Evolutionary conservation across 2,888 invertebrate genomes (phyloP).

Genomic region (Antitype chi): DNA sequence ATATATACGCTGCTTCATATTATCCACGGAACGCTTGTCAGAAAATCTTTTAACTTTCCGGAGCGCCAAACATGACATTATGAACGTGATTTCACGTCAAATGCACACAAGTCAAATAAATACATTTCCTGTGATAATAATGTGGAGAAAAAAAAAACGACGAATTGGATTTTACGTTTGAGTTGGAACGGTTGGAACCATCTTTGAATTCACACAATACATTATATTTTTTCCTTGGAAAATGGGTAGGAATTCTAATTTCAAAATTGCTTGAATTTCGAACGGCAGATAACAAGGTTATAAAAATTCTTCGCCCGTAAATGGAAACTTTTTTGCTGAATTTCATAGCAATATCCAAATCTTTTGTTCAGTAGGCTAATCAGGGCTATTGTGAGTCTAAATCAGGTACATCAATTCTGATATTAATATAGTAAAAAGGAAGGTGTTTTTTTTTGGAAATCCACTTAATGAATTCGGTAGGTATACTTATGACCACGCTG

Average conservation of each 20-base stretch:
- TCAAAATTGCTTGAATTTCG: slow-evolving; percentile 14
- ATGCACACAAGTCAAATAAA: slow-evolving; percentile 49
- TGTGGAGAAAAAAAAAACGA: slow-evolving; percentile 27
- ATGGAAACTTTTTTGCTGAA: slow-evolving; percentile 23
- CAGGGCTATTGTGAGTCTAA: slow-evolving; percentile 50
- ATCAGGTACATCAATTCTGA: slow-evolving; percentile 40
- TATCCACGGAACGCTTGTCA: slow-evolving; percentile 28
- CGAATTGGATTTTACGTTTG: slow-evolving; percentile 28
- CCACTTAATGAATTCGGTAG: not conserved
- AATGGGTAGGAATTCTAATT: slow-evolving; percentile 5
- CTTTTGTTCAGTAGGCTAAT: slow-evolving; percentile 51
- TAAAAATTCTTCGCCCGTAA: slow-evolving; percentile 25
- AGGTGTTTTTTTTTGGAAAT: slow-evolving; percentile 8
- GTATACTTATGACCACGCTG: not conserved
- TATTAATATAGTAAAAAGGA: slow-evolving; percentile 36
- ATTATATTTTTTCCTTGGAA: not conserved
- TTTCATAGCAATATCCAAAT: slow-evolving; percentile 27
- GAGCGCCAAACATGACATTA: slow-evolving; percentile 43
- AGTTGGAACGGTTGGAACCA: slow-evolving; percentile 9
- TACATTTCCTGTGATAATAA: slow-evolving; percentile 20
- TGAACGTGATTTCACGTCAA: slow-evolving; percentile 51
- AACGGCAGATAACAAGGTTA: slow-evolving; percentile 10
- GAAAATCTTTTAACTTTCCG: slow-evolving; percentile 21
- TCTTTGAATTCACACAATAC: not conserved
- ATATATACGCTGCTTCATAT: not conserved